These are phyloP conservation scores for Umimayanthus kanabou DNA, from an alignment of 92 coral and sea anemone genomes.

Conservation along the genomic window DNA sequence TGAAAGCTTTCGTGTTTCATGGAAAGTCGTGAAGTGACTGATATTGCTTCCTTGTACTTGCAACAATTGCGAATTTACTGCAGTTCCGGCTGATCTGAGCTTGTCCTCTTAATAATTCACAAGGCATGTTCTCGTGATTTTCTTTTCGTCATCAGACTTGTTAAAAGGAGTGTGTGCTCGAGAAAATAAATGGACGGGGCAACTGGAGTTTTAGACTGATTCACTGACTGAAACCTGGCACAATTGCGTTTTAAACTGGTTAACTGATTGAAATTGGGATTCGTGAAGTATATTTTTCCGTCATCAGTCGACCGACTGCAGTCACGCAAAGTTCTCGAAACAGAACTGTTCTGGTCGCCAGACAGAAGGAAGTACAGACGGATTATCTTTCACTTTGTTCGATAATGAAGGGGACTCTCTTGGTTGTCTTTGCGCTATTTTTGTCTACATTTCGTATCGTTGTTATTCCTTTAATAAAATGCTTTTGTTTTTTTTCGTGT, in stretches of 20 bases:
- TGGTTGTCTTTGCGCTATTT: background rate
- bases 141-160: background rate
- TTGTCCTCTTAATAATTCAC: constrained; percentile 10
- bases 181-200: background rate
- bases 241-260: background rate
- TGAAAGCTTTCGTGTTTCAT: background rate
- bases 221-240: background rate
- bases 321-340: background rate
- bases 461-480: background rate
- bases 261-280: background rate
- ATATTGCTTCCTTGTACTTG: background rate
- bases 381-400: background rate
- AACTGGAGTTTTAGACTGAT: background rate
- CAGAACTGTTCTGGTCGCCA: background rate
- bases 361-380: background rate
- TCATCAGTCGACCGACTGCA: background rate
- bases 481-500: background rate
- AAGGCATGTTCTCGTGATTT: constrained; percentile 13
- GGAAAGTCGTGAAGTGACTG: background rate
- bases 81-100: background rate
- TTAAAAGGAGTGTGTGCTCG: background rate
- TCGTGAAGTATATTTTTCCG: background rate
- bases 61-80: background rate
- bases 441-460: background rate
- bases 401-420: background rate